Base-by-base conservation (phyloP, 2,888 invertebrate genomes). In the Augochlorella aurata region DNA sequence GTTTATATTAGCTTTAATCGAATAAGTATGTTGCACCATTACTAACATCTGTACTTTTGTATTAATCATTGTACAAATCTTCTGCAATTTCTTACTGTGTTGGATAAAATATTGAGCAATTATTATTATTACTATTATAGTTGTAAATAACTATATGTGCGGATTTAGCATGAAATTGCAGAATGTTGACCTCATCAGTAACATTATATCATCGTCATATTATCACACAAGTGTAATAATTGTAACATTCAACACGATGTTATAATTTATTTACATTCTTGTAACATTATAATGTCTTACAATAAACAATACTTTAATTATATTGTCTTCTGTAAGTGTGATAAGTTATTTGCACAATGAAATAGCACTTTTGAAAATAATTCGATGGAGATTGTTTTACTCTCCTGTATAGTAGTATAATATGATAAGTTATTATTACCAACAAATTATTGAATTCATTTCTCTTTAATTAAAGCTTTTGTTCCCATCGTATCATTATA, bases 21-120 rank as follows among this genome's bases (percentile, higher is more conserved):
- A 54, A n/a, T 80, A 79, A 68, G n/a, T 74, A 74, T 71, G 45
- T 12, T 68, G 69, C 14, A 54, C n/a, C 18, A 76, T 75, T 58
- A 65, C 58, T 65, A 24, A 50, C 65, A n/a, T n/a, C n/a, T 69
- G 49, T 69, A 49, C 24, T 75, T 77, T 67, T 54, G 58, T 8
- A 38, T 38, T 44, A 16, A 61, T 44, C 9, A 44, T 74, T 49
- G 47, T 61, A 8, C 18, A 29, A 47, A 70, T 16, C 29, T 69
- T 65, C 44, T 69, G 12, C 68, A 44, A 73, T 70, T 73, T 50
- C 3, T 18, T 49, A 54, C 58, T n/a, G 10, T 18, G 18, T 68
- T 52, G 10, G 63, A 38, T n/a, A 12, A 21, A 38, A 49, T 65
- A 4, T 18, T 54, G 24, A 29, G 68, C 54, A 21, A 10, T 76